Conservation (phyloP, 2,113 vertebrate species). For the Rhipidura dahli region DNA sequence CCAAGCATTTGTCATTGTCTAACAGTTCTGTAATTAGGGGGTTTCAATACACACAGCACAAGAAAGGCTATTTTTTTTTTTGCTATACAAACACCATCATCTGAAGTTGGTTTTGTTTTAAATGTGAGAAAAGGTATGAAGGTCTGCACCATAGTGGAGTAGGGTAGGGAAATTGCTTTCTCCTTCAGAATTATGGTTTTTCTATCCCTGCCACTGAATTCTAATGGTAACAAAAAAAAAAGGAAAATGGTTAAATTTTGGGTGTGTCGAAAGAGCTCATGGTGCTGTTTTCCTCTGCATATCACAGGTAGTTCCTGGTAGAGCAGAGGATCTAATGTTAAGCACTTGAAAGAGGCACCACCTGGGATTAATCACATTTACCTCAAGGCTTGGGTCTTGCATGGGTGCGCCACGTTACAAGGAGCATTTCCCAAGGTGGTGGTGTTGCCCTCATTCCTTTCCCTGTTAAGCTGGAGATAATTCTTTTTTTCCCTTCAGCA, state of each 20-base stretch:
- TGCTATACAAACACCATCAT: background rate
- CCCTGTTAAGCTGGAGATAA: background rate
- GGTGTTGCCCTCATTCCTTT: background rate
- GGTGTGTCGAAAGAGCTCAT: background rate
- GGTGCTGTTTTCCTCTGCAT: background rate
- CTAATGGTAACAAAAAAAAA: background rate
- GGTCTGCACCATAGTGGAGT: background rate
- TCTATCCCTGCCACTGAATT: background rate
- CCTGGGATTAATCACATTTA: background rate
- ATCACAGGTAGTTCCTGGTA: background rate
- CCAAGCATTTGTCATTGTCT: constrained; percentile 3
- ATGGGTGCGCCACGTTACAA: background rate
- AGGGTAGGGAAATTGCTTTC: background rate
- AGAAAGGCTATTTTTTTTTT: background rate
- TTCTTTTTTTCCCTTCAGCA: background rate
- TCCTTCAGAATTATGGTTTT: background rate
- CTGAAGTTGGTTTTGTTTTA: background rate
- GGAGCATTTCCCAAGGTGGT: background rate
- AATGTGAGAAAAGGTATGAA: background rate
- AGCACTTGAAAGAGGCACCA: background rate
- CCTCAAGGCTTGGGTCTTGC: background rate
- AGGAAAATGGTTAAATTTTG: background rate
- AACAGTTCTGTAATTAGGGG: constrained; percentile 10
- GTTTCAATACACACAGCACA: background rate
- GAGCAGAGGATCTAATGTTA: background rate